A percentile compares a stretch with the other conserved stretches of the same genome.
Conservation (phyloP, 2,888 invertebrate species). For the Aricia artaxerxes region DNA sequence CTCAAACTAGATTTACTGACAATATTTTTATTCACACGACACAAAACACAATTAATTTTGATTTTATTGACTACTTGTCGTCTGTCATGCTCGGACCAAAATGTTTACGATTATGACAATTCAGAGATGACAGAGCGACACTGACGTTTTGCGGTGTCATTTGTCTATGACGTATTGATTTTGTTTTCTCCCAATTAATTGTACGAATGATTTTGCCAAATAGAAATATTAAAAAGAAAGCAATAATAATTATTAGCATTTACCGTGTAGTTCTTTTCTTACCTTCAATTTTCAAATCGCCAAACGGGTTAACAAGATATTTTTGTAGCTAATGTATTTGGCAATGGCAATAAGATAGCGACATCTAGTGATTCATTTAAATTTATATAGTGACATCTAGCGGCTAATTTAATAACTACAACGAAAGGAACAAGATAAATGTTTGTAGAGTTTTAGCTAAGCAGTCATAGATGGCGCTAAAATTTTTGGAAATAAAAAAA, state of each 20-base stretch:
- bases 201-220: not conserved
- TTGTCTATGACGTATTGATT: conserved; percentile 13
- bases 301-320: not conserved
- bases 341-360: not conserved
- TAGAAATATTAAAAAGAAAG: not conserved
- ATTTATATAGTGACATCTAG: not conserved
- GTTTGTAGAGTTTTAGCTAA: not conserved
- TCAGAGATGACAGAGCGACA: not conserved
- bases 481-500: not conserved
- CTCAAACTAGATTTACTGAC: conserved; percentile 9
- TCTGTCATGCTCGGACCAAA: conserved; percentile 13
- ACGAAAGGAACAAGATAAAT: not conserved
- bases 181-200: not conserved
- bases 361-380: not conserved
- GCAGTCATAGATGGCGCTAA: not conserved
- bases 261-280: not conserved
- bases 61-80: conserved; percentile 16
- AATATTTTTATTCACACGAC: conserved; percentile 27
- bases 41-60: conserved; percentile 15
- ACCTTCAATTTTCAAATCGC: not conserved
- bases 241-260: too few relatives aligned
- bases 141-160: conserved; percentile 7
- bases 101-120: not conserved
- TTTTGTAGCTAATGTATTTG: not conserved
- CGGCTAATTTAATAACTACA: not conserved